Percentiles rank a stretch among this genome's conserved stretches.
Evolutionary conservation across 2,113 vertebrate genomes (phyloP).

Genomic region (Monopterus albus): DNA sequence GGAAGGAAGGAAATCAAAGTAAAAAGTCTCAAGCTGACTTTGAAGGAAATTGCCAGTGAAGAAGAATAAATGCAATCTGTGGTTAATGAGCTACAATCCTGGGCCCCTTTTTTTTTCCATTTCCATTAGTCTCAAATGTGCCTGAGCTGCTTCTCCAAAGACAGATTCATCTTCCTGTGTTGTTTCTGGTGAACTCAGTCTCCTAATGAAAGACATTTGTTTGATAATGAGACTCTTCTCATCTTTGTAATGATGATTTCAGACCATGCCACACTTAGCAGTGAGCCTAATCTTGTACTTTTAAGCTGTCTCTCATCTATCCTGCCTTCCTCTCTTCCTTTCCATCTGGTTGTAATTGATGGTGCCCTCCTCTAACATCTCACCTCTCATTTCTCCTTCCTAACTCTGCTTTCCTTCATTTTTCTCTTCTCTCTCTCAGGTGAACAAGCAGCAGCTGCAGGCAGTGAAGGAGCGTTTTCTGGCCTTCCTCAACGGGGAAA

Average conservation of each 20-base stretch:
- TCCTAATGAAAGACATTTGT: conserved; percentile 39
- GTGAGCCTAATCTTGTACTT: conserved; percentile 44
- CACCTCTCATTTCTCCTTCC: background rate
- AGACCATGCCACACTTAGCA: conserved; percentile 20
- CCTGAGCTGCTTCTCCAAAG: background rate
- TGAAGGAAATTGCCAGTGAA: background rate
- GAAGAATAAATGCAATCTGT: background rate
- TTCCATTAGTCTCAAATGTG: background rate
- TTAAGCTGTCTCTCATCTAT: conserved; percentile 27
- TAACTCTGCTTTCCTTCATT: background rate
- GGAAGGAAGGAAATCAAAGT: too few species aligned
- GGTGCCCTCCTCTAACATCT: background rate
- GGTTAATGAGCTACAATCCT: background rate
- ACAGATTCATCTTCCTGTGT: conserved; percentile 8
- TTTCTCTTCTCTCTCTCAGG: conserved; percentile 76
- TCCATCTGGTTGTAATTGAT: conserved; percentile 15
- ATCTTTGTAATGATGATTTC: conserved; percentile 1
- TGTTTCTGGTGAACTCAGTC: background rate
- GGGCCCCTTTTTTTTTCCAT: background rate
- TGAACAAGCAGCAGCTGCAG: conserved; percentile 96
- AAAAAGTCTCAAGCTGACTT: too few species aligned
- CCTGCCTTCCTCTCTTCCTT: conserved; percentile 4
- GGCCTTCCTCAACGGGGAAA: conserved; percentile 94
- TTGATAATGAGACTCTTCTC: conserved; percentile 9
- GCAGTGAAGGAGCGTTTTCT: conserved; percentile 91